Evolutionary conservation across 2,888 invertebrate species (phyloP).

Genomic region (Caenorhabditis angaria): DNA sequence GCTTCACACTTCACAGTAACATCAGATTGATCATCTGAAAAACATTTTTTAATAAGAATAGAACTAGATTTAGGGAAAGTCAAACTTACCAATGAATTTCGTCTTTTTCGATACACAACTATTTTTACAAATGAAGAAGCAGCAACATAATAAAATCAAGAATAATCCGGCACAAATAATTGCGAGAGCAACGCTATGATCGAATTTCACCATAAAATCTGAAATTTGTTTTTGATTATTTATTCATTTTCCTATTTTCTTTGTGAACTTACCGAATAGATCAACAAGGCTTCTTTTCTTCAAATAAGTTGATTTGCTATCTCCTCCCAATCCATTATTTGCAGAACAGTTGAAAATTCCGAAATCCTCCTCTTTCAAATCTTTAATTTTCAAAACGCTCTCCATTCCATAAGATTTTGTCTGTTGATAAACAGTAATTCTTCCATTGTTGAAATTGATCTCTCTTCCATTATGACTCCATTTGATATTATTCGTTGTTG

Average conservation of each 20-base stretch:
- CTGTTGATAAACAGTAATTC: slow-evolving; percentile 61
- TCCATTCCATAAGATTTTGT: slow-evolving; percentile 65
- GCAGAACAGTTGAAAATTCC: slow-evolving; percentile 72
- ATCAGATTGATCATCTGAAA: slow-evolving; percentile 67
- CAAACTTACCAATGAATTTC: slow-evolving; percentile 47
- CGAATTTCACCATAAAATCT: slow-evolving; percentile 36
- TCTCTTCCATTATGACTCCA: slow-evolving; percentile 62
- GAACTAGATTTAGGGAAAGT: background rate
- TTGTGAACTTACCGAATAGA: slow-evolving; percentile 31
- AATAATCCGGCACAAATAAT: slow-evolving; percentile 41
- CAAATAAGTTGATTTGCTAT: slow-evolving; percentile 37
- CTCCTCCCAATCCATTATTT: slow-evolving; percentile 64
- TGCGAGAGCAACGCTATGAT: slow-evolving; percentile 29
- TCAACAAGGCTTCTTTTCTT: slow-evolving; percentile 48
- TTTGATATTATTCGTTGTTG: slow-evolving; percentile 59
- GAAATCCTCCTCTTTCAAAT: slow-evolving; percentile 62
- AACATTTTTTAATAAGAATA: background rate
- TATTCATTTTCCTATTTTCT: background rate
- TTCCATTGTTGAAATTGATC: slow-evolving; percentile 57
- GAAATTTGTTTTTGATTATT: slow-evolving; percentile 10
- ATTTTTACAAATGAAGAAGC: slow-evolving; percentile 38
- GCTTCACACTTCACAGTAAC: slow-evolving; percentile 70
- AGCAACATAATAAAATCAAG: slow-evolving; percentile 43
- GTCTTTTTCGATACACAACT: slow-evolving; percentile 41
- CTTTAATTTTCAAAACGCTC: slow-evolving; percentile 62